Evolutionary conservation across 2,888 invertebrate genomes (phyloP), one percentile per base, ranked within the genome.

Genomic region (Oligia latruncula): DNA sequence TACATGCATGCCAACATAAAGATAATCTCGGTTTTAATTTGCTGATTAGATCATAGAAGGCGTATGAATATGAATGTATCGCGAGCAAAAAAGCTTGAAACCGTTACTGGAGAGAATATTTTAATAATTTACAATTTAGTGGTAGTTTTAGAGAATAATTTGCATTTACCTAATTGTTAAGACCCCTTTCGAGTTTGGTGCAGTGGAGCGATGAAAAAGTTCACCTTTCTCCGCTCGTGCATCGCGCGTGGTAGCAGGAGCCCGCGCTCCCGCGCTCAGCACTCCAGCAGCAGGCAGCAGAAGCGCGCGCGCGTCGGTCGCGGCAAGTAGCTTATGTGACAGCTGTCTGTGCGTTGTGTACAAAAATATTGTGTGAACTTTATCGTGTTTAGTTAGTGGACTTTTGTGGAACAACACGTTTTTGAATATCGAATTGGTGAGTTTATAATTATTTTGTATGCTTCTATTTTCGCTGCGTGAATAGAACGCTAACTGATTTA

Each of bases 11-110:
- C 67, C 46, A 71, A 72, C 66, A 20, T 77, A 79, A 65, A 86
- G 62, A 73, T 74, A 75, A 83, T 88, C 89, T 88, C 78, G 82
- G 72, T 80, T 85, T 83, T 88, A 89, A 87, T 87, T 85, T 67
- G 62, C 71, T 78, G 90, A 89, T 90, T 87, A 89, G 60, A 90
- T 89, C 90, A 89, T 80, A 77, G 87, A 87, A 84, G 82, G 83
- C 83, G 65, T 75, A 80, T 84, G 82, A 86, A 73, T 83, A 82
- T 72, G 80, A 86, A 83, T 82, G 80, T 79, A 81, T 43, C 60
- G 77, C 58, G 77, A 90, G 77, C 68, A 81, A 83, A 81, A 82
- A 84, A 75, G 60, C 52, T 55, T 35, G 8, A 29, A 65, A 89
- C 86, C 86, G 87, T 87, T 88, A 85, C 52, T 55, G 23, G 13